These are phyloP conservation scores for Perodicticus potto DNA, from an alignment of 2,797 vertebrate species.

Conservation along the genomic window DNA sequence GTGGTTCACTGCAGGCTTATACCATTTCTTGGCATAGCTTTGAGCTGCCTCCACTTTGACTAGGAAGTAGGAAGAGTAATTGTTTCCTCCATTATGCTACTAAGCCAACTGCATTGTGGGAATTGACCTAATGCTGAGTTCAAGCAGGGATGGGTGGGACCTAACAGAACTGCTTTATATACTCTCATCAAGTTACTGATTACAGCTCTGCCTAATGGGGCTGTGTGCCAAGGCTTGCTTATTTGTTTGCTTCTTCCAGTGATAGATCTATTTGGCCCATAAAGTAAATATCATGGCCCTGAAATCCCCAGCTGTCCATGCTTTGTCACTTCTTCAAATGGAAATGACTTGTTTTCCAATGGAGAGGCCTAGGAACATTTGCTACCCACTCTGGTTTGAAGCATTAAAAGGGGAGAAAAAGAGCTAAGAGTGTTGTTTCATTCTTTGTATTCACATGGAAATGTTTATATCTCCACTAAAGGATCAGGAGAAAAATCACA, in stretches of 20 bases:
- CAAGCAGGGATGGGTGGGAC: neutral
- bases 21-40: constrained; percentile 81
- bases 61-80: constrained; percentile 79
- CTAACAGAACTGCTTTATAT: constrained; percentile 70
- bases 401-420: constrained; percentile 87
- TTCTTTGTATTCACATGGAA: constrained; percentile 97
- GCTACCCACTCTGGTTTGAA: constrained; percentile 80
- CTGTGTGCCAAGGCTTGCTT: constrained; percentile 83
- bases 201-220: constrained; percentile 83
- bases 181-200: constrained; percentile 84
- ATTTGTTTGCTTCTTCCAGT: constrained; percentile 86
- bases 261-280: constrained; percentile 90
- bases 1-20: constrained; percentile 63
- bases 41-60: constrained; percentile 70
- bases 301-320: constrained; percentile 87
- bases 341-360: constrained; percentile 86
- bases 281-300: constrained; percentile 92
- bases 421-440: constrained; percentile 95
- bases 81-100: constrained; percentile 85
- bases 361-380: constrained; percentile 59
- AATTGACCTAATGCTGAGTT: constrained; percentile 70
- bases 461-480: constrained; percentile 96
- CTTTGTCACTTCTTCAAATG: constrained; percentile 90
- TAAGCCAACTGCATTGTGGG: constrained; percentile 84
- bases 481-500: constrained; percentile 87